Base-by-base conservation (phyloP, 2,888 invertebrate genomes). In the Malacosoma neustria region DNA sequence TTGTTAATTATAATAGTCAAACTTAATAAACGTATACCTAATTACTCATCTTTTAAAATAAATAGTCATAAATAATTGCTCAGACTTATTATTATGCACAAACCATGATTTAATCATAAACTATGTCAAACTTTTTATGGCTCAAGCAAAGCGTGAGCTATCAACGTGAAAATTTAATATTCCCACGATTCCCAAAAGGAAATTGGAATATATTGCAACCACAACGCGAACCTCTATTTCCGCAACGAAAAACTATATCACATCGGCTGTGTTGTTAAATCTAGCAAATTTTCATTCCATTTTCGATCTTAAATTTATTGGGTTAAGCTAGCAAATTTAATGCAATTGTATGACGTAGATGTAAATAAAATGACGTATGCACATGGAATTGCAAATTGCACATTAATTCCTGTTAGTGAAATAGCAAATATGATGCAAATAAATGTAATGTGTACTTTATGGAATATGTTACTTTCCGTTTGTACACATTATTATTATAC, bases 161-260 rank as follows among this genome's bases (percentile, higher is more conserved):
- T 49, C 39, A 46, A 48, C 48, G 42, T 44, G 48, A 51, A 59
- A 49, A 48, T 51, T 50, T 54, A 42, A 39, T 43, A 42, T 38
- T 33, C 43, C 35, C 37, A 33, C 33, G 35, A 47, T 42, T 49
- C 42, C 54, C 52, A 39, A 33, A 42, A 48, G 66, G 55, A 60
- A 62, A 53, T 52, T 45, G 45, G 49, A 47, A 61, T 61, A 61
- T 65, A 67, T 57, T 47, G 51, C 50, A 51, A 46, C 56, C 57
- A 51, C 61, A 54, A 35, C 41, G 42, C 41, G 42, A 34, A 42
- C 45, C 48, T 50, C 44, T 43, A 54, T 61, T 59, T 54, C 50
- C 53, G 51, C 53, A 49, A 51, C 56, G 53, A 59, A 61, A 56
- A 57, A 48, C 49, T 56, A 48, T 53, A 57, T 58, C 46, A 51